Evolutionary conservation across 2,797 vertebrate species (phyloP).

Genomic region (Acropternis orthonyx): DNA sequence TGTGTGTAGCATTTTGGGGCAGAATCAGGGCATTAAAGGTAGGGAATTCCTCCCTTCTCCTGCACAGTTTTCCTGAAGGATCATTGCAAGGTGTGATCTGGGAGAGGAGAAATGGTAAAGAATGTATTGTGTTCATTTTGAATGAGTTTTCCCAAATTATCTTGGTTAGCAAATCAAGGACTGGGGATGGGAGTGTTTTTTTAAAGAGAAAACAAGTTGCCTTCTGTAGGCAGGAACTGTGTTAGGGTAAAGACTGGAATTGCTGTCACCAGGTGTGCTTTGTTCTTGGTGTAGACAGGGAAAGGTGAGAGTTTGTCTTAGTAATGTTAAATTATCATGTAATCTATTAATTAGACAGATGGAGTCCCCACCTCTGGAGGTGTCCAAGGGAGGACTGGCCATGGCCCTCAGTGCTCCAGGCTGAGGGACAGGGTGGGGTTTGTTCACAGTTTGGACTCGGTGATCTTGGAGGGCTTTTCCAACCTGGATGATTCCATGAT

Average conservation of each 20-base stretch:
- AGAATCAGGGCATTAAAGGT: background rate
- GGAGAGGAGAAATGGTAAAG: background rate
- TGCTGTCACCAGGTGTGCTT: background rate
- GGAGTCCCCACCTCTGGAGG: background rate
- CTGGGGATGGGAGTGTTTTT: background rate
- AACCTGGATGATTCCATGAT: background rate
- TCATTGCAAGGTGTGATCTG: background rate
- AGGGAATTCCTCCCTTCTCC: background rate
- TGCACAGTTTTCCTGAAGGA: background rate
- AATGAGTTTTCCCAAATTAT: background rate
- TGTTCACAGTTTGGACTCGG: background rate
- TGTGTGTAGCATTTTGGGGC: background rate
- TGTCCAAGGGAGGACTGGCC: background rate
- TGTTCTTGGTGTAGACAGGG: background rate
- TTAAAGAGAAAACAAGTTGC: background rate
- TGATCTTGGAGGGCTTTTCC: background rate
- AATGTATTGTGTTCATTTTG: fast-evolving
- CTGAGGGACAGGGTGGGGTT: background rate
- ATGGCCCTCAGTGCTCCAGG: background rate
- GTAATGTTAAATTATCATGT: background rate
- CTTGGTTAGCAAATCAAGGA: background rate
- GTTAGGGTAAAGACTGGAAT: background rate
- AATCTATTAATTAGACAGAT: background rate
- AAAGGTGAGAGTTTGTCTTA: background rate
- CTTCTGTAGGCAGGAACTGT: background rate